Conservation (phyloP, 2,113 vertebrate species). For the Alethe diademata region DNA sequence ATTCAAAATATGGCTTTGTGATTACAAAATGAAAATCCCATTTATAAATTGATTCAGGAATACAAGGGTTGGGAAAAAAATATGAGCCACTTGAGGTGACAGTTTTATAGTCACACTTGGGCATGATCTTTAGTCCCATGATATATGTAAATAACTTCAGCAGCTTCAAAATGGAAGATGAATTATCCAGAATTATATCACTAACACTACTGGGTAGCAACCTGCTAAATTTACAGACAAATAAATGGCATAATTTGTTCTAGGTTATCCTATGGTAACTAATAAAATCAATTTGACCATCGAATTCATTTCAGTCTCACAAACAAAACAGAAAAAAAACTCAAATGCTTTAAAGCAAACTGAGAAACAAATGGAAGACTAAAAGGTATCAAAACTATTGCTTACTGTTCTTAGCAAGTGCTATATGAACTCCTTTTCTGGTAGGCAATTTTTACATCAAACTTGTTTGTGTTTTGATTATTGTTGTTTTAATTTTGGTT, state of each 20-base stretch:
- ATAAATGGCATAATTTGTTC: not conserved
- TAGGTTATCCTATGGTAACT: not conserved
- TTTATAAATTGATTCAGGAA: not conserved
- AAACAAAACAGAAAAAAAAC: not conserved
- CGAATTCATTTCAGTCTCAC: not conserved
- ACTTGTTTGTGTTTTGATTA: not conserved
- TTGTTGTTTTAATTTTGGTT: not conserved
- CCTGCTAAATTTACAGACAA: not conserved
- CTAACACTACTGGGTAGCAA: not conserved
- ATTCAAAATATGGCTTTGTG: not conserved
- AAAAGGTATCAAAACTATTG: not conserved
- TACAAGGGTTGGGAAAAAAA: not conserved
- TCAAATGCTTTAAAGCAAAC: not conserved
- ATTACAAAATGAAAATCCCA: not conserved
- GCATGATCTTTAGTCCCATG: not conserved
- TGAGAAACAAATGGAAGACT: not conserved
- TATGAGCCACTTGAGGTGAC: not conserved
- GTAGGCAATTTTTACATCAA: not conserved
- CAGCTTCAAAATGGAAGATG: not conserved
- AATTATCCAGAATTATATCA: not conserved
- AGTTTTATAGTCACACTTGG: not conserved
- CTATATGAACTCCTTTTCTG: not conserved
- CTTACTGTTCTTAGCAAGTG: not conserved
- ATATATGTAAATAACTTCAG: not conserved
- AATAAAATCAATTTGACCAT: not conserved